Evolutionary conservation across 2,797 vertebrate genomes (phyloP).

Genomic region (Lagorchestes hirsutus): DNA sequence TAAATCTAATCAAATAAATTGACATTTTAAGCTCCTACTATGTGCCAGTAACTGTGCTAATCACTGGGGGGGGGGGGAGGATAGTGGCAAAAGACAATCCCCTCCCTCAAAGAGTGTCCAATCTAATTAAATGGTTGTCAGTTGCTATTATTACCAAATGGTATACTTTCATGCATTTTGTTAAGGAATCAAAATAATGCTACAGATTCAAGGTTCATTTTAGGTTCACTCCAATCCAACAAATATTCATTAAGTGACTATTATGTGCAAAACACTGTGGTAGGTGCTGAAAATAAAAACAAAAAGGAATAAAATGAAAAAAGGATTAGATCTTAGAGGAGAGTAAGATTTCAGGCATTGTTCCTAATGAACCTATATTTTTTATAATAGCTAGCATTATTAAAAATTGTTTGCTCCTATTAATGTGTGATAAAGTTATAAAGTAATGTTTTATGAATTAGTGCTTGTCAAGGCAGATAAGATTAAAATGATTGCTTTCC

Average conservation of each 20-base stretch:
- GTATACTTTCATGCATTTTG: neutral
- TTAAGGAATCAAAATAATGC: neutral
- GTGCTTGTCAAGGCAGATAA: slow-evolving; percentile 18
- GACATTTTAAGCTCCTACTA: neutral
- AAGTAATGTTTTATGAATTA: slow-evolving; percentile 42
- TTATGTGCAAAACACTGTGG: neutral
- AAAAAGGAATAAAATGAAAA: slow-evolving; percentile 8
- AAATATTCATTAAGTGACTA: neutral
- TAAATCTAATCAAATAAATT: slow-evolving; percentile 21
- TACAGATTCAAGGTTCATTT: neutral
- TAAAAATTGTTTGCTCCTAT: slow-evolving; percentile 62
- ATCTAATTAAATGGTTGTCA: neutral
- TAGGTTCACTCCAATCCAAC: neutral
- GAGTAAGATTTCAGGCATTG: slow-evolving; percentile 38
- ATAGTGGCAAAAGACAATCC: neutral
- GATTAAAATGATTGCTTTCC: slow-evolving; percentile 31
- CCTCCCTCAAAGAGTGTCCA: neutral
- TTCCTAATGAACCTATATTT: neutral
- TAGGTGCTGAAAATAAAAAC: slow-evolving; percentile 1
- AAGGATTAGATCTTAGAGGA: neutral
- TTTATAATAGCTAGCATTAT: slow-evolving; percentile 20
- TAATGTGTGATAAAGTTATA: slow-evolving; percentile 56
- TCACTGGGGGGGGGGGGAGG: accelerated
- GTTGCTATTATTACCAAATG: neutral
- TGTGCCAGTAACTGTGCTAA: neutral